Evolutionary conservation across 2,888 invertebrate genomes (phyloP), one percentile per base, ranked within the genome.

Genomic region (Noctua janthina): DNA sequence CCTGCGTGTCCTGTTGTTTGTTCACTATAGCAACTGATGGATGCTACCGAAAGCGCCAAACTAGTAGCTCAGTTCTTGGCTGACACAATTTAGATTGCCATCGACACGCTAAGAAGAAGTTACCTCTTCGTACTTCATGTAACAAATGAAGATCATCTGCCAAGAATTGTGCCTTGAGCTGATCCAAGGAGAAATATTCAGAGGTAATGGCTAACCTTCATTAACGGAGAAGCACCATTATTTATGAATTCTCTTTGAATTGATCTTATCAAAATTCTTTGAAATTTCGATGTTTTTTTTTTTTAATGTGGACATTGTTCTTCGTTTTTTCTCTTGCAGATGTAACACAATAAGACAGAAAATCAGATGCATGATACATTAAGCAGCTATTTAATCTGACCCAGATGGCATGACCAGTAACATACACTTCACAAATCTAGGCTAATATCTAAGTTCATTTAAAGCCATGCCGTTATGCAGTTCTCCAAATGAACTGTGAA

Each of bases 401-500:
- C 0, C 29, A 29, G n/a, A 46, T 39, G 4, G 13, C 23, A 20
- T 62, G 20, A 73, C 17, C 35, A 49, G 6, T 11, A 49, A 23
- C 17, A 74, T 51, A 11, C 39, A 35, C 64, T 20, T 66, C 35
- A 66, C 10, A 66, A 35, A 66, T 62, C 29, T 39, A 66, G 64
- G 35, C 20, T 35, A 64, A 64, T 35, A 66, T 66, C 64, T 64
- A 66, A 39, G 64, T 64, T 64, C n/a, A 39, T 39, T 46, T 29
- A 62, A 76, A 59, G 51, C 49, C 20, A 29, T 35, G 62, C 67
- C 70, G 13, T n/a, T 35, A 49, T 29, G 15, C 62, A 68, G 59
- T 51, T 43, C 35, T 54, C 23, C 71, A 83, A 79, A 79, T 67
- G 49, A 67, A 72, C 79, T 72, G 69, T 39, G 8, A 79, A 83